Evolutionary conservation across 2,888 invertebrate species (phyloP).

Genomic region (Drosophila mulleri): DNA sequence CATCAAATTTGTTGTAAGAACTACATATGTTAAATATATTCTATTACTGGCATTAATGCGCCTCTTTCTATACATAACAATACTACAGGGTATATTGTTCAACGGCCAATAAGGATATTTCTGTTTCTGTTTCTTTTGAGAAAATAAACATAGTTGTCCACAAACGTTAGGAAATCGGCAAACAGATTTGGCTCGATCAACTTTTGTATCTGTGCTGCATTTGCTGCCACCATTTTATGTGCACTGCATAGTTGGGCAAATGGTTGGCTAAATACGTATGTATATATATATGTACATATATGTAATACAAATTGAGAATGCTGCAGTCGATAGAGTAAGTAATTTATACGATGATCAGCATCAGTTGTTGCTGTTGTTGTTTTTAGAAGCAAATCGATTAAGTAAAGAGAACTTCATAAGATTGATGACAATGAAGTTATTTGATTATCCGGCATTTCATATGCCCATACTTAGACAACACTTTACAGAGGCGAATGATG

Average conservation of each 20-base stretch:
- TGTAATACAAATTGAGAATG: not conserved
- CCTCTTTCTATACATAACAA: not conserved
- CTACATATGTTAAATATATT: too few relatives aligned
- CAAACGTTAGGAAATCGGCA: not conserved
- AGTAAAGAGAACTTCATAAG: slow-evolving; percentile 13
- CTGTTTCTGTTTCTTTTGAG: not conserved
- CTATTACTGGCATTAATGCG: not conserved
- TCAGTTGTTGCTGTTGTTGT: slow-evolving; percentile 17
- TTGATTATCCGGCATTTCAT: slow-evolving; percentile 15
- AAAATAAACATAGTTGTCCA: not conserved
- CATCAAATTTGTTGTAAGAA: not conserved
- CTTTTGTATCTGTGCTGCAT: not conserved
- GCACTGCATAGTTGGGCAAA: slow-evolving; percentile 2
- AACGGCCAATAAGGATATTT: not conserved
- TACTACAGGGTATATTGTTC: not conserved
- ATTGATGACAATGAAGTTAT: slow-evolving; percentile 21
- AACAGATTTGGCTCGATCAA: slow-evolving; percentile 8
- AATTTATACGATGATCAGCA: not conserved
- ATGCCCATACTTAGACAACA: slow-evolving; percentile 19
- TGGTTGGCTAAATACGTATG: not conserved
- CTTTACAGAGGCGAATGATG: not conserved
- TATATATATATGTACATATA: not conserved
- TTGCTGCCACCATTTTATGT: slow-evolving; percentile 7
- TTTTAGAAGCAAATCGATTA: slow-evolving; percentile 20
- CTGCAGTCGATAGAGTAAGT: slow-evolving; percentile 8